phyloP scores from a whole-genome alignment of 2,888 invertebrate genomes.

The Tromatobia lineatoria region DNA sequence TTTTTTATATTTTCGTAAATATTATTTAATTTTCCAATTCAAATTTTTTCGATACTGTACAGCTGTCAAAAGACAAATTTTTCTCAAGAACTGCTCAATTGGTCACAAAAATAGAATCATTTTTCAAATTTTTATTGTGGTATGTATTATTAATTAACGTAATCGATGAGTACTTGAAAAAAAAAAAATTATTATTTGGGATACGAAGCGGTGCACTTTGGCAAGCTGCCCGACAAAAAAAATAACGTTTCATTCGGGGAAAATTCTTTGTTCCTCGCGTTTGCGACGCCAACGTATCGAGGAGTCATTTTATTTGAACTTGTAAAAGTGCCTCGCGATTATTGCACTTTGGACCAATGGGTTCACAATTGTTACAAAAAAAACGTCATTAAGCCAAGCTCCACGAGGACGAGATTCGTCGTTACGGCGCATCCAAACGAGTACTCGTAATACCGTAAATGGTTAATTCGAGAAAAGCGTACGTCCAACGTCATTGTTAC shows the following conservation, averaged over 20 bases:
- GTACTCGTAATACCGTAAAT: constrained; percentile 66
- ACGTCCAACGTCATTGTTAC: constrained; percentile 73
- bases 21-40: constrained; percentile 40
- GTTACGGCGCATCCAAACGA: constrained; percentile 64
- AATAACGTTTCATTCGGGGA: constrained; percentile 66
- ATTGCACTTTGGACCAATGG: constrained; percentile 42
- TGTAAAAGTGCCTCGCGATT: constrained; percentile 53
- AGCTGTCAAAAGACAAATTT: constrained; percentile 52
- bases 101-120: constrained; percentile 15
- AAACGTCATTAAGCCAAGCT: constrained; percentile 77
- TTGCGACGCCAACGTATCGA: constrained; percentile 57
- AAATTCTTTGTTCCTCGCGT: constrained; percentile 72
- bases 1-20: constrained; percentile 36
- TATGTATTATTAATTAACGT: background rate
- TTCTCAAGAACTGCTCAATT: constrained; percentile 50
- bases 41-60: constrained; percentile 51
- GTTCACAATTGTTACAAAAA: constrained; percentile 46
- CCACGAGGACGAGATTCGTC: constrained; percentile 72
- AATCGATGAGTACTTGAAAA: background rate
- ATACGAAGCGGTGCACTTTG: constrained; percentile 67
- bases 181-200: constrained; percentile 17
- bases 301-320: constrained; percentile 51
- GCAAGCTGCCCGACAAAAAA: constrained; percentile 64
- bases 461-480: constrained; percentile 65
- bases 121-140: constrained; percentile 1